Evolutionary conservation across 2,113 vertebrate species (phyloP).

Genomic region (Cettia cetti): DNA sequence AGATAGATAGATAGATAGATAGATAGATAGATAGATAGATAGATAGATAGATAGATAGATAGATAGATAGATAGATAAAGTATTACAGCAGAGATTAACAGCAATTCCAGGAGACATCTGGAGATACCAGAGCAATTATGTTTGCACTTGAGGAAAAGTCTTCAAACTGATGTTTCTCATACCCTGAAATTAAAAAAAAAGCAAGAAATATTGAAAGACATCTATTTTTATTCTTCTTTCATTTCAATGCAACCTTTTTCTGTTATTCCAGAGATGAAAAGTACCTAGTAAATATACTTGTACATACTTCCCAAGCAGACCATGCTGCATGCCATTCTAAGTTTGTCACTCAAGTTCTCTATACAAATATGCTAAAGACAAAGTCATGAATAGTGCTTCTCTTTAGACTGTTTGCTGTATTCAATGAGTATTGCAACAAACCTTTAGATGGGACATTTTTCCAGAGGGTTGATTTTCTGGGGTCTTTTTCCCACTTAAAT

Average conservation of each 20-base stretch:
- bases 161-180: neutral
- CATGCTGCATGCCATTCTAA: neutral
- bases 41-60: too few species aligned
- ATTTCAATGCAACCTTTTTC: neutral
- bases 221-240: neutral
- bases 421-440: neutral
- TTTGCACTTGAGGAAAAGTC: neutral
- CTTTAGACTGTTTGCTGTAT: neutral
- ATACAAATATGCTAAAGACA: neutral
- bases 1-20: too few species aligned
- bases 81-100: neutral
- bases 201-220: neutral
- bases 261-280: neutral
- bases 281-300: neutral
- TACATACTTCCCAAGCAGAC: neutral
- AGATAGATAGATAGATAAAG: neutral
- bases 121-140: neutral
- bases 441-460: neutral
- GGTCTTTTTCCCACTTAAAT: neutral
- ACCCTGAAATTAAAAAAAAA: neutral
- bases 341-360: neutral
- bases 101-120: neutral
- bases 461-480: accelerated
- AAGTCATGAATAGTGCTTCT: neutral
- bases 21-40: too few species aligned